Evolutionary conservation across 2,797 vertebrate genomes (phyloP).

Genomic region (Petrocephalus sullivani): DNA sequence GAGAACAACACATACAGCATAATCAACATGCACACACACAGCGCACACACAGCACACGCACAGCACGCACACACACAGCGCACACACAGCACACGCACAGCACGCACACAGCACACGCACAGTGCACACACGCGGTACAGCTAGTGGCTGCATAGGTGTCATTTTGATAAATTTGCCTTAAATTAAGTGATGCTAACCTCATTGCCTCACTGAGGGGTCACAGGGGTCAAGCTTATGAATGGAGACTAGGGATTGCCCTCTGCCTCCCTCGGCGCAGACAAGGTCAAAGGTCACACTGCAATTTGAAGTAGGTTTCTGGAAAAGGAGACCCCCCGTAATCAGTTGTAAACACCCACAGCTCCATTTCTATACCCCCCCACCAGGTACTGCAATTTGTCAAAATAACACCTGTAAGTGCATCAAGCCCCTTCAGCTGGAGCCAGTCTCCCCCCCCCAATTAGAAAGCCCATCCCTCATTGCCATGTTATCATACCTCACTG

Average conservation of each 20-base stretch:
- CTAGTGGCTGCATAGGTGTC: not conserved
- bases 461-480: not conserved
- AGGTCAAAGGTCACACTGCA: conserved; percentile 35
- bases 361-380: not conserved
- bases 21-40: too few species aligned
- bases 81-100: too few species aligned
- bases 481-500: not conserved
- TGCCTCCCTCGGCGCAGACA: conserved; percentile 32
- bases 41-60: too few species aligned
- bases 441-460: conserved; percentile 8
- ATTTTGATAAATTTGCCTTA: conserved; percentile 32
- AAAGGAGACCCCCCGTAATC: conserved; percentile 25
- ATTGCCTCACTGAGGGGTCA: conserved; percentile 28
- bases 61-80: too few species aligned
- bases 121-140: not conserved
- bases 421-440: not conserved
- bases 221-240: conserved; percentile 47
- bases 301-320: conserved; percentile 37
- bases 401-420: conserved; percentile 25
- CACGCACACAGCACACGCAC: not conserved
- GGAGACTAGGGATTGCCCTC: conserved; percentile 46
- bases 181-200: conserved; percentile 50
- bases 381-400: not conserved
- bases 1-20: not conserved
- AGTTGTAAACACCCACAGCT: not conserved